These are phyloP conservation scores for Malthinus flaveolus DNA, from an alignment of 2,888 invertebrate genomes.

Conservation along the genomic window DNA sequence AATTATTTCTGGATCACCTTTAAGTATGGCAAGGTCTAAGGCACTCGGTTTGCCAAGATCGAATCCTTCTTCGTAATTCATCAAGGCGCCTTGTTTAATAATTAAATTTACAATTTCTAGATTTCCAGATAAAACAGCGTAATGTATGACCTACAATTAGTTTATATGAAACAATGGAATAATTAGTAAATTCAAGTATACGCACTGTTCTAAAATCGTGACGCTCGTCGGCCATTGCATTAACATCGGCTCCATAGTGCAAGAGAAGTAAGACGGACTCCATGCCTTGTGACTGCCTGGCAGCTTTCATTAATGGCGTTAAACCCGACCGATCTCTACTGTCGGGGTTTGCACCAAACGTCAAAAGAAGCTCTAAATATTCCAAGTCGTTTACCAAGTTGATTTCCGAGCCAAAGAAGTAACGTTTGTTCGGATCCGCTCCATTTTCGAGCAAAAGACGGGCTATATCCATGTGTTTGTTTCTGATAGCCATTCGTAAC, in stretches of 20 bases:
- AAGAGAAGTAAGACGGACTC: constrained; percentile 75
- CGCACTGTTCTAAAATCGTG: constrained; percentile 80
- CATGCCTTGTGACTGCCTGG: constrained; percentile 74
- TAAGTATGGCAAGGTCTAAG: constrained; percentile 82
- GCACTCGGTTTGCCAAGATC: constrained; percentile 70
- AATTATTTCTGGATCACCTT: constrained; percentile 75
- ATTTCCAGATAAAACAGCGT: constrained; percentile 80
- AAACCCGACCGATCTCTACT: constrained; percentile 84
- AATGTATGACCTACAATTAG: constrained; percentile 69
- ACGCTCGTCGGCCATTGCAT: constrained; percentile 81
- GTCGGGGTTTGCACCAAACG: constrained; percentile 87
- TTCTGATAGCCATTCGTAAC: constrained; percentile 83
- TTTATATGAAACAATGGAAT: neutral
- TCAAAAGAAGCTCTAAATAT: constrained; percentile 78
- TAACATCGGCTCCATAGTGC: constrained; percentile 82
- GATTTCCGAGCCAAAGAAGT: constrained; percentile 89
- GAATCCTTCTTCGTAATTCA: constrained; percentile 63
- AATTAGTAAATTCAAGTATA: neutral
- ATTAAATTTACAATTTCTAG: constrained; percentile 76
- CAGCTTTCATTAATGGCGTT: constrained; percentile 90
- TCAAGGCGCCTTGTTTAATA: constrained; percentile 78
- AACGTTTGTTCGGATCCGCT: constrained; percentile 87
- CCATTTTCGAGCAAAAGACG: constrained; percentile 78
- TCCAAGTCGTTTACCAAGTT: constrained; percentile 83
- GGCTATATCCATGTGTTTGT: constrained; percentile 77